These are phyloP conservation scores for Teinopalpus imperialis DNA, from an alignment of 2,888 invertebrate genomes.

Conservation along the genomic window DNA sequence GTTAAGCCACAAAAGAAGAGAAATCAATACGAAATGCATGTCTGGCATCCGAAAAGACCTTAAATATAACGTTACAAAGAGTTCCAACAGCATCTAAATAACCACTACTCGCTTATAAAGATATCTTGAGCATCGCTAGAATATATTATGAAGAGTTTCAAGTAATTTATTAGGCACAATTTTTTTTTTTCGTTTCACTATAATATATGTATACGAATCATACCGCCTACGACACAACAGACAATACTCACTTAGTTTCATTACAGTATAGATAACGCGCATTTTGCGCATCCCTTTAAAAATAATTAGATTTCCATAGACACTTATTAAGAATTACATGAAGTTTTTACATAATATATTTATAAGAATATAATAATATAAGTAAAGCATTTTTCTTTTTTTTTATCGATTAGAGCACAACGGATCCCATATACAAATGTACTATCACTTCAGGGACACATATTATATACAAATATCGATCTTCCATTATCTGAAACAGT, in stretches of 20 bases:
- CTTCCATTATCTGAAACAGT: slow-evolving; percentile 58
- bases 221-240: slow-evolving; percentile 67
- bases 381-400: slow-evolving; percentile 77
- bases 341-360: slow-evolving; percentile 78
- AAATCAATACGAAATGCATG: slow-evolving; percentile 62
- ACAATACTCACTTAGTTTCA: slow-evolving; percentile 51
- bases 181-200: slow-evolving; percentile 52
- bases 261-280: slow-evolving; percentile 60
- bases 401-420: slow-evolving; percentile 73
- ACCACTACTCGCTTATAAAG: slow-evolving; percentile 72
- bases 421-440: slow-evolving; percentile 60
- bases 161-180: slow-evolving; percentile 76
- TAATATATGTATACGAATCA: slow-evolving; percentile 48
- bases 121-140: slow-evolving; percentile 77
- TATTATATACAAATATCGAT: slow-evolving; percentile 65
- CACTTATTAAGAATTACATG: slow-evolving; percentile 75
- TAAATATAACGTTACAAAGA: slow-evolving; percentile 48
- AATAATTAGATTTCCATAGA: slow-evolving; percentile 71
- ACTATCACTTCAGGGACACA: slow-evolving; percentile 63
- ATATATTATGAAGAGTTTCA: slow-evolving; percentile 53
- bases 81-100: slow-evolving; percentile 65
- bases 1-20: slow-evolving; percentile 34
- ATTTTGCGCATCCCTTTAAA: slow-evolving; percentile 59
- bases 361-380: slow-evolving; percentile 80
- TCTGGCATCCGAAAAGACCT: slow-evolving; percentile 62